A percentile compares a stretch with the other conserved stretches of the same genome.
These are phyloP conservation scores for Drosophila suboccidentalis DNA, from an alignment of 2,888 invertebrate species.

Conservation along the genomic window DNA sequence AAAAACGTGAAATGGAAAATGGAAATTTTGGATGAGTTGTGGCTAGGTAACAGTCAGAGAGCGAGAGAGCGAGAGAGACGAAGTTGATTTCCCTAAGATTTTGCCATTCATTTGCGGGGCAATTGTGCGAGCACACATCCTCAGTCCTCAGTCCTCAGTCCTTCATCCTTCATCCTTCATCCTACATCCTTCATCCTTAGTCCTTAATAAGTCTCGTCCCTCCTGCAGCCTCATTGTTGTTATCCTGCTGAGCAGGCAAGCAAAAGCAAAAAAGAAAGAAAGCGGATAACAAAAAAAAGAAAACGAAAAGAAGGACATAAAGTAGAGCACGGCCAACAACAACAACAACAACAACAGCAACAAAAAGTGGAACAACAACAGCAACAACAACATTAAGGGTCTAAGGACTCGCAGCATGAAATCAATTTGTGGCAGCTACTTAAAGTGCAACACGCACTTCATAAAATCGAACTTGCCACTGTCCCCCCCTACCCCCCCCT, in stretches of 20 bases:
- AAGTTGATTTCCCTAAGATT: constrained; percentile 6
- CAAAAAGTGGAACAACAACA: neutral
- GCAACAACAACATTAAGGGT: neutral
- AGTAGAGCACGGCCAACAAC: constrained; percentile 59
- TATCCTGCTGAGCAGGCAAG: constrained; percentile 20
- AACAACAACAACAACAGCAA: neutral
- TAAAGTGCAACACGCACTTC: constrained; percentile 68
- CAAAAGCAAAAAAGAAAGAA: neutral
- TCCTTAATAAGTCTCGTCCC: neutral
- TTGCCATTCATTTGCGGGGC: constrained; percentile 29
- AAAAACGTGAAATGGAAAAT: constrained; percentile 40
- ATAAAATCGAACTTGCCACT: constrained; percentile 5
- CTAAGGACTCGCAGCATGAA: constrained; percentile 63
- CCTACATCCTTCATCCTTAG: constrained; percentile 14
- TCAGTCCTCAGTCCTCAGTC: constrained; percentile 9
- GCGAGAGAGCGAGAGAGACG: neutral
- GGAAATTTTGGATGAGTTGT: constrained; percentile 38
- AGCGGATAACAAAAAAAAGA: neutral
- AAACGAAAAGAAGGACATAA: constrained; percentile 7
- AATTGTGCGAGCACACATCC: constrained; percentile 49
- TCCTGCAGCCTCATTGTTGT: constrained; percentile 62
- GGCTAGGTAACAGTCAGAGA: constrained; percentile 21
- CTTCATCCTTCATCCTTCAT: constrained; percentile 4
- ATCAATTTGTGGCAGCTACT: constrained; percentile 80
- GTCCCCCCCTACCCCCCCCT: neutral